Evolutionary conservation across 1,140 invertebrate species (phyloP), one percentile per base, ranked within the genome.

Genomic region (Mycetomoellerius zeteki): DNA sequence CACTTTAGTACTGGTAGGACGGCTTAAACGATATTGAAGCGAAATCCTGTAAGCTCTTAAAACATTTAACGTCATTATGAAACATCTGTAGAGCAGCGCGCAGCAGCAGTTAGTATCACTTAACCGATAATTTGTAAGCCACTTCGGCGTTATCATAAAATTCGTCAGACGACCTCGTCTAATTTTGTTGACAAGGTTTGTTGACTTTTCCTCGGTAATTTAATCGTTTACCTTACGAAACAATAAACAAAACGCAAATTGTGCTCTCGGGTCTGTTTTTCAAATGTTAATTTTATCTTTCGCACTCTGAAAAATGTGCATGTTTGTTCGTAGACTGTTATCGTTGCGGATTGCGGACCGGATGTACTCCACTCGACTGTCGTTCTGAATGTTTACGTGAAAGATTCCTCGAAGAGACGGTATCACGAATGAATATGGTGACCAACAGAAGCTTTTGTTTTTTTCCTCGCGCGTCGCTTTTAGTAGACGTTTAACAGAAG

Each of bases 11-110:
- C 78, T 76, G 80, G 78, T 75, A 69, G 73, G 58, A 76, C 90
- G 84, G 89, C 86, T 91, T 91, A 90, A 91, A 72, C 86, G 90
- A 90, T 91, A 91, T 91, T 88, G 89, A 90, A 90, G 89, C 90
- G 90, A 84, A 90, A 80, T 85, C 90, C 85, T 85, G 80, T 88
- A 86, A 88, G 86, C 90, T 87, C 86, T 91, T 88, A 86, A 91
- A 85, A 88, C 78, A 90, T 91, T 91, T 91, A 91, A 47, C 82
- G 72, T 91, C 86, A 90, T 90, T 90, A 88, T 65, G 76, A 71
- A 64, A 50, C 86, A 87, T 87, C 80, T 62, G 80, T 73, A 73
- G 54, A 75, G 80, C 43, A 54, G 67, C 54, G 69, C 65, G 37
- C 65, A 52, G 69, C 69, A 47, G 54, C 69, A 84, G 80, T 84